Base-by-base conservation (phyloP, 37 sponge, comb jelly and placozoan genomes). In the Haliclona indistincta region DNA sequence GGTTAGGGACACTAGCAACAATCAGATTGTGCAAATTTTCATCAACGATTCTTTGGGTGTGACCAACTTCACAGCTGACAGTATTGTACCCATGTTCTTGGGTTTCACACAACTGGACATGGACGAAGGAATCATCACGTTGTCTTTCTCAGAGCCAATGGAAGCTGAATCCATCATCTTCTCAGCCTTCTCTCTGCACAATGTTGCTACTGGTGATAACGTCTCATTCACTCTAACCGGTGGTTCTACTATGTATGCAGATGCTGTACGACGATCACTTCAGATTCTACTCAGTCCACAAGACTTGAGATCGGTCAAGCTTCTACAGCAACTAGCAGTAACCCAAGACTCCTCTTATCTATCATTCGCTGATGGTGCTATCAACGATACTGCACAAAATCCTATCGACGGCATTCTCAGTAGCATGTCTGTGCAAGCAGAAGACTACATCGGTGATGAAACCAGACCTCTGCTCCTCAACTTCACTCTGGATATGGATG, bases 111-210 rank as follows among this genome's bases (percentile, higher is more conserved):
- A 43, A 30, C 38, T 95, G 28, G 96, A 95, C 60, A 81, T 95
- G 78, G 71, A 88, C 63, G 64, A 33, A 38, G 93, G 86, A 38
- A 32, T 73, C 23, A 28, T 95, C 34, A 81, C 63, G 15, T 73
- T 95, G 28, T 85, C 83, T 3, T 95, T 95, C 74, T 68, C 73
- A 34, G 96, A 95, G 67, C 96, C 96, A 32, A 68, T 95, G 37
- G 68, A 88, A 52, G 60, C 63, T 41, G 71, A 65, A 22, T 43
- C 87, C 30, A 37, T 89, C 43, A 66, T 73, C 70, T 76, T 63
- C 61, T 66, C 71, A 4, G 45, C 35, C 39, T 52, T 95, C 38
- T 63, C 86, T 44, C 77, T 95, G 6, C 86, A 88, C 66, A 83
- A 78, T 49, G 39, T 25, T 44, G 60, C 58, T 19, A 13, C 39